Base-by-base conservation (phyloP, 2,113 vertebrate genomes). In the Bombycilla garrulus region DNA sequence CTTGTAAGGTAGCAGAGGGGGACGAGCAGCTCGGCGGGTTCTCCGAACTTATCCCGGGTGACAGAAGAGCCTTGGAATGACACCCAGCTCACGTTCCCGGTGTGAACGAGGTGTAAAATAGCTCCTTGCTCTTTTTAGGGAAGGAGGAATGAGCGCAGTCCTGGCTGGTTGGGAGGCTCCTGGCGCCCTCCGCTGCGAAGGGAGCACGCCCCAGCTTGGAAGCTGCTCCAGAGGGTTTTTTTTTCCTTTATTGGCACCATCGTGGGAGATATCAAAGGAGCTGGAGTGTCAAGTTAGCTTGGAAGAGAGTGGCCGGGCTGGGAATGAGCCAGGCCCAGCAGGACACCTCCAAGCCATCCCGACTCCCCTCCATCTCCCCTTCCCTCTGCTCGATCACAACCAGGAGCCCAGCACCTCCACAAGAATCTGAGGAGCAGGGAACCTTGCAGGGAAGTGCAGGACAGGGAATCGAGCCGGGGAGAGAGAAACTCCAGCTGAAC, bases 71-170 rank as follows among this genome's bases (percentile, higher is more conserved):
- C 90, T 86, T 92, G 96, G 95, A 95, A 92, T 87, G 93, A 78
- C 64, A 70, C 66, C 33, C 80, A 53, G 88, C 91, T 94, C 89
- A 58, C 12, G 8, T 79, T 92, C 86, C 91, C 20, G 3, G 80
- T 92, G 93, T 31, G 80, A 95, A 90, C 11, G 85, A 96, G 89
- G 81, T 96, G 91, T 77, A 88, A 96, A 95, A 95, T 94, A 94
- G 65, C 84, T 85, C 91, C 89, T 90, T 81, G 94, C 86, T 96
- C 87, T 81, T 96, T 93, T 95, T 96, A 96, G 95, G 91, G 50
- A 74, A 91, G 94, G 70, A 89, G 77, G 73, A 61, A 29, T 58
- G 88, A 86, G 69, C 2, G 0, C 8, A 23, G 56, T 35, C 29
- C 48, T 48, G 91, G 57, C 36, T 5, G 5, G 42, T 2, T 11